phyloP scores from a whole-genome alignment of 2,113 vertebrate genomes.

The Nesoenas mayeri region DNA sequence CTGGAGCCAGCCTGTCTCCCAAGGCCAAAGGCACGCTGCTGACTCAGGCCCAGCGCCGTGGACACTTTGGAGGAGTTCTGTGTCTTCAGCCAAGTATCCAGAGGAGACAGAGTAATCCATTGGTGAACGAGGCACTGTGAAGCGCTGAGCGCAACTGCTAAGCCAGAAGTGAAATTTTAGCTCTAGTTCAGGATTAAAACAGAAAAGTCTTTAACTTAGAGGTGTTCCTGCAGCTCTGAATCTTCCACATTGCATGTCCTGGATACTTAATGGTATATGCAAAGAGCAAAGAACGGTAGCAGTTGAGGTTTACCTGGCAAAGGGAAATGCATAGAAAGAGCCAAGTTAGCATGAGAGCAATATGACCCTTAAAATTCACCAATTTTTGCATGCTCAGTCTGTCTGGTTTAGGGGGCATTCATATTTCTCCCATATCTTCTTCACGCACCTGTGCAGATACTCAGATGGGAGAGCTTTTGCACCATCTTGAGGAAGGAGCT shows the following conservation, averaged over 20 bases:
- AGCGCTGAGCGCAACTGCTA: not conserved
- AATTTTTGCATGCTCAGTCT: not conserved
- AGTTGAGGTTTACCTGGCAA: not conserved
- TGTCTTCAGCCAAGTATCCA: not conserved
- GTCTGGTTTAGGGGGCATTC: not conserved
- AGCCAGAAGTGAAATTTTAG: not conserved
- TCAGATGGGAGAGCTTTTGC: not conserved
- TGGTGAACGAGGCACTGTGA: not conserved
- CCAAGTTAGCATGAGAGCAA: not conserved
- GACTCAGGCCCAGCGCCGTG: not conserved
- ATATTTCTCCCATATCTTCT: not conserved
- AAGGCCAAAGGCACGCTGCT: not conserved
- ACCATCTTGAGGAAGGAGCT: constrained; percentile 6
- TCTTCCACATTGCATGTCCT: not conserved
- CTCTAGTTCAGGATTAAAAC: not conserved
- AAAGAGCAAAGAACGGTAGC: not conserved
- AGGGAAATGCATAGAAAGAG: not conserved
- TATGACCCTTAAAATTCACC: not conserved
- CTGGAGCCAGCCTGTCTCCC: not conserved
- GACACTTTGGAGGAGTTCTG: not conserved
- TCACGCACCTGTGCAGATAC: not conserved
- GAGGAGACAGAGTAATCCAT: not conserved
- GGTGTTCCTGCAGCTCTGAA: not conserved
- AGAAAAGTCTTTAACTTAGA: not conserved
- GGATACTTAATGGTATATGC: not conserved